Conservation (phyloP, 2,888 invertebrate species). For the Lottia scabra region DNA sequence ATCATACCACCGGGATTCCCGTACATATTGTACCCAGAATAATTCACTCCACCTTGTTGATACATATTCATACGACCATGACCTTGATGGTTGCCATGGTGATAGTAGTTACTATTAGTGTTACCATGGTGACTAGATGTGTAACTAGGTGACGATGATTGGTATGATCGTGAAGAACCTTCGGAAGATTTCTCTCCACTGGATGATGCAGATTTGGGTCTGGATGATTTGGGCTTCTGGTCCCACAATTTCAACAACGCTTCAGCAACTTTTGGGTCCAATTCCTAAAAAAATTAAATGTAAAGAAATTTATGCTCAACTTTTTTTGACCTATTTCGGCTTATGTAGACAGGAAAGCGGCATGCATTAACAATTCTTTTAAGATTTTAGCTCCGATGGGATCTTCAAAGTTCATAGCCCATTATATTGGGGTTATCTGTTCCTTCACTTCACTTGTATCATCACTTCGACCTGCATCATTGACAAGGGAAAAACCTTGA, state of each 20-base stretch:
- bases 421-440: too few species aligned
- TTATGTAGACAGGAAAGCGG: too few species aligned
- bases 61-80: slow-evolving; percentile 23
- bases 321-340: too few species aligned
- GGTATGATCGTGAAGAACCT: too few species aligned
- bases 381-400: too few species aligned
- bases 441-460: too few species aligned
- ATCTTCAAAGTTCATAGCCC: too few species aligned
- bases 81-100: slow-evolving; percentile 17
- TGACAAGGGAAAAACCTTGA: too few species aligned
- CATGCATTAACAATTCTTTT: too few species aligned
- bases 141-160: not conserved
- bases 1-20: slow-evolving; percentile 11
- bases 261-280: slow-evolving; percentile 70
- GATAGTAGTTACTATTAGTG: slow-evolving; percentile 9
- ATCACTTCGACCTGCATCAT: too few species aligned
- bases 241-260: slow-evolving; percentile 70
- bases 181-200: not conserved
- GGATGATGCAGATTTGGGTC: slow-evolving; percentile 4
- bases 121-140: slow-evolving; percentile 12
- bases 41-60: slow-evolving; percentile 8
- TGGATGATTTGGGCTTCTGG: slow-evolving; percentile 21
- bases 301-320: not conserved
- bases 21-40: not conserved
- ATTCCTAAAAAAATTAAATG: slow-evolving; percentile 66